These are phyloP conservation scores for Cyclopterus lumpus DNA, from an alignment of 2,797 vertebrate genomes.

Conservation along the genomic window DNA sequence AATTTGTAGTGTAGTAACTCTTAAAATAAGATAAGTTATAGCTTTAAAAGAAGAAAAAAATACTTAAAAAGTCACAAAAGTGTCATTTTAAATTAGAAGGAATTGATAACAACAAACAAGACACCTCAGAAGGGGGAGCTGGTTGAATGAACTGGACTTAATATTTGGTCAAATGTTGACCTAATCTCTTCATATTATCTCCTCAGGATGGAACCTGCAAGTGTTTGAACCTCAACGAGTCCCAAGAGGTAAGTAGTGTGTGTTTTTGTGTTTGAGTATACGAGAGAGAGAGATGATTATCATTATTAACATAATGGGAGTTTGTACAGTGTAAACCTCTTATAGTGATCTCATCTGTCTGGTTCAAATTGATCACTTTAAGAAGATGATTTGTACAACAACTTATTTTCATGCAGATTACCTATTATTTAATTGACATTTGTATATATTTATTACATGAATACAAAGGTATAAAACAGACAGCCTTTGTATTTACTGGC, in stretches of 20 bases:
- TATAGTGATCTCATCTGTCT: no score
- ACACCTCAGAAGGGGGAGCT: background rate
- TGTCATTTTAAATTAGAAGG: background rate
- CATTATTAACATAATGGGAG: background rate
- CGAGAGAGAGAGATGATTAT: background rate
- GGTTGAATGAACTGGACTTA: no score
- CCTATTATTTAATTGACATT: background rate
- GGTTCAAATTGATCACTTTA: no score
- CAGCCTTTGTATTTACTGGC: background rate
- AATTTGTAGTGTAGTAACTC: no score
- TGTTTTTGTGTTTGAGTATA: background rate
- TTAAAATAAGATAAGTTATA: background rate
- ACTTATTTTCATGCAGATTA: background rate
- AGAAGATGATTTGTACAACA: no score
- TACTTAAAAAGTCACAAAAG: background rate
- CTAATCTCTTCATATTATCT: constrained; percentile 17
- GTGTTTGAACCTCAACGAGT: constrained; percentile 12
- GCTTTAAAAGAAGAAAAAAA: background rate
- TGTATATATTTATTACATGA: background rate
- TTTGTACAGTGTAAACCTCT: background rate
- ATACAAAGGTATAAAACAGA: background rate
- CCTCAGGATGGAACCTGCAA: constrained; percentile 22
- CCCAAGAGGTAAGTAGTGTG: constrained; percentile 21
- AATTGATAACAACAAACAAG: background rate
- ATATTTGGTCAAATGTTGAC: background rate